These are phyloP conservation scores for Sinotaia quadrata DNA, from an alignment of 2,888 invertebrate genomes.

Conservation along the genomic window DNA sequence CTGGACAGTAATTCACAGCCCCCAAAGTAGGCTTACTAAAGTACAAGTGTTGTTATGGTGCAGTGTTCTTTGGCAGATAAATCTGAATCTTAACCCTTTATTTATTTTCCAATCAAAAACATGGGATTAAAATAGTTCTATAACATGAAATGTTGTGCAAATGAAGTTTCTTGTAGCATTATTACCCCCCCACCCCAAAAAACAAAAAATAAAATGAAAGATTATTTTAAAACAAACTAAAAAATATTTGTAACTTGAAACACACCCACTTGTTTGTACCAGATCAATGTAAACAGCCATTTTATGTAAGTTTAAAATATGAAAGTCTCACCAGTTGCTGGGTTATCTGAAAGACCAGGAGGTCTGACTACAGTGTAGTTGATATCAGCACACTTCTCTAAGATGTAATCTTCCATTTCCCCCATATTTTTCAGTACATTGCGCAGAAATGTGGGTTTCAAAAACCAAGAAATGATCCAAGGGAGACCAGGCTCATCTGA, in stretches of 20 bases:
- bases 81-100: no score
- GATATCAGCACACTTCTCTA: constrained; percentile 55
- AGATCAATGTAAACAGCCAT: not conserved
- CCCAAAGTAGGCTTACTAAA: no score
- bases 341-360: constrained; percentile 51
- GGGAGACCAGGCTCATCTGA: constrained; percentile 54
- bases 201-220: no score
- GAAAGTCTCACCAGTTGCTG: constrained; percentile 45
- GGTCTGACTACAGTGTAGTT: constrained; percentile 65
- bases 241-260: not conserved
- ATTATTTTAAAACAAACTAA: not conserved
- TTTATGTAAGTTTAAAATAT: not conserved
- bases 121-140: no score
- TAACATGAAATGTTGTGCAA: no score
- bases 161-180: no score
- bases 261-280: not conserved
- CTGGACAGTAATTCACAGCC: no score
- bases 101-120: no score
- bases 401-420: constrained; percentile 61
- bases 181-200: no score
- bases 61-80: no score
- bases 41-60: no score
- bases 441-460: constrained; percentile 60
- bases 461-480: constrained; percentile 52
- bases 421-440: constrained; percentile 59